A percentile compares a stretch with the other conserved stretches of the same genome.
Evolutionary conservation across 1,140 invertebrate genomes (phyloP).

Genomic region (Calliphora vicina): DNA sequence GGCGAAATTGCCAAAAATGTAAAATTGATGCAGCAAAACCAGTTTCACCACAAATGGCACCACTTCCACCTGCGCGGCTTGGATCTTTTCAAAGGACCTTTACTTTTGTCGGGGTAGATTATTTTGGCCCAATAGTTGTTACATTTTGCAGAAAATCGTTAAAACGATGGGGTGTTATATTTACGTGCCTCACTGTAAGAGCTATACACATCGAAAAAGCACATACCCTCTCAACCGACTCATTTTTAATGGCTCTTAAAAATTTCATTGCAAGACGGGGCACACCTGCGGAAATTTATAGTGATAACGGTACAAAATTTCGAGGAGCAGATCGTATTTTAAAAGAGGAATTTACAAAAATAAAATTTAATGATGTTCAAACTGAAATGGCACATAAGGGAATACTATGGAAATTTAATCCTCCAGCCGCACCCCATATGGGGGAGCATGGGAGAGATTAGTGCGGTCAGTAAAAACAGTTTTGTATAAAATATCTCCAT

Average conservation of each 20-base stretch:
- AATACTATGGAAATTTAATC: slow-evolving; percentile 45
- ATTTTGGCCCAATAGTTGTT: slow-evolving; percentile 7
- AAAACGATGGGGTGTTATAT: slow-evolving; percentile 60
- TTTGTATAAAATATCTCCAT: slow-evolving; percentile 14
- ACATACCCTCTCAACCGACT: slow-evolving; percentile 53
- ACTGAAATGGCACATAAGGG: neutral
- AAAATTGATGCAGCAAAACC: slow-evolving; percentile 33
- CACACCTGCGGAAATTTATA: slow-evolving; percentile 49
- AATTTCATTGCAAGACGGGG: slow-evolving; percentile 62
- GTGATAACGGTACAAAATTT: slow-evolving; percentile 63
- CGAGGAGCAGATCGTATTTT: slow-evolving; percentile 42
- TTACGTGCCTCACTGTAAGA: slow-evolving; percentile 58
- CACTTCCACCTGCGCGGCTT: slow-evolving; percentile 20
- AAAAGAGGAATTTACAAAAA: neutral
- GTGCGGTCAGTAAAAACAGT: slow-evolving; percentile 45
- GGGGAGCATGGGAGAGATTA: slow-evolving; percentile 51
- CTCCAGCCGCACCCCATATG: slow-evolving; percentile 47
- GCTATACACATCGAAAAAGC: slow-evolving; percentile 64
- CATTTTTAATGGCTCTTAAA: slow-evolving; percentile 57
- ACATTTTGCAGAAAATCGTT: neutral
- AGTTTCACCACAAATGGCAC: slow-evolving; percentile 27
- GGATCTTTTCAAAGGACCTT: slow-evolving; percentile 22
- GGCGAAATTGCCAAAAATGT: slow-evolving; percentile 24
- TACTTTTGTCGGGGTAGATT: slow-evolving; percentile 37
- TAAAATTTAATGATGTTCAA: neutral